Conservation (phyloP, 2,888 invertebrate species). For the Cryptocheilus praepositus region DNA sequence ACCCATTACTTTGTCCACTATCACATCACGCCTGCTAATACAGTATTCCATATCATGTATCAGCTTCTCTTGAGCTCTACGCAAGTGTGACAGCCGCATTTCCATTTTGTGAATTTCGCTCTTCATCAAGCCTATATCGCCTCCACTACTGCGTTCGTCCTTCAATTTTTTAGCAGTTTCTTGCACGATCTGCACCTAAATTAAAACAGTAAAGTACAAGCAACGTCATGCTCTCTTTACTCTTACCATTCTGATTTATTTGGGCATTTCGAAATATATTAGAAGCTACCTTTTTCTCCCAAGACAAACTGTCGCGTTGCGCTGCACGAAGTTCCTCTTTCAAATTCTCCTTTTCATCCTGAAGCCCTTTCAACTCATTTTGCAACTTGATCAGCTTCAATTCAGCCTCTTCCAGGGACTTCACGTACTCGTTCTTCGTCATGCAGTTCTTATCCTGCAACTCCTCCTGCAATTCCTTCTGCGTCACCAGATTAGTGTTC, state of each 20-base stretch:
- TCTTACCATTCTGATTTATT: neutral
- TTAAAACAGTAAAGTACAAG: neutral
- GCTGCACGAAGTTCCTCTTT: constrained; percentile 80
- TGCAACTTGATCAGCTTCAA: constrained; percentile 81
- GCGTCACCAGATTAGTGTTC: constrained; percentile 73
- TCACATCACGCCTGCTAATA: constrained; percentile 80
- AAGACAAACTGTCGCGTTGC: constrained; percentile 83
- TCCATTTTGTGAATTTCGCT: constrained; percentile 90
- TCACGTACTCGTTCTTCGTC: constrained; percentile 76
- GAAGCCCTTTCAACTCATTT: constrained; percentile 81
- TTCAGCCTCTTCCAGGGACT: constrained; percentile 81
- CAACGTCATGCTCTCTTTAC: neutral
- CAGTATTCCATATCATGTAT: constrained; percentile 81
- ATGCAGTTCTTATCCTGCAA: constrained; percentile 78
- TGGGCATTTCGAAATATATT: neutral
- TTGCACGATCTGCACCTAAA: constrained; percentile 78
- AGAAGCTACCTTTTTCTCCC: constrained; percentile 84
- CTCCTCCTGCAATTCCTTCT: constrained; percentile 76
- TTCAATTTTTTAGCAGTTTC: constrained; percentile 84
- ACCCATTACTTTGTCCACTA: constrained; percentile 78
- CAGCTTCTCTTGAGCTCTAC: constrained; percentile 78
- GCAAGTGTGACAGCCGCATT: constrained; percentile 77
- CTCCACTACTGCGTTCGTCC: constrained; percentile 80
- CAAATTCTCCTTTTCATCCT: constrained; percentile 81
- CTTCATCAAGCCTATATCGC: constrained; percentile 86